A percentile compares a stretch with the other conserved stretches of the same genome.
These are phyloP conservation scores for Gulo gulo DNA, from an alignment of 2,113 vertebrate genomes.

Conservation along the genomic window DNA sequence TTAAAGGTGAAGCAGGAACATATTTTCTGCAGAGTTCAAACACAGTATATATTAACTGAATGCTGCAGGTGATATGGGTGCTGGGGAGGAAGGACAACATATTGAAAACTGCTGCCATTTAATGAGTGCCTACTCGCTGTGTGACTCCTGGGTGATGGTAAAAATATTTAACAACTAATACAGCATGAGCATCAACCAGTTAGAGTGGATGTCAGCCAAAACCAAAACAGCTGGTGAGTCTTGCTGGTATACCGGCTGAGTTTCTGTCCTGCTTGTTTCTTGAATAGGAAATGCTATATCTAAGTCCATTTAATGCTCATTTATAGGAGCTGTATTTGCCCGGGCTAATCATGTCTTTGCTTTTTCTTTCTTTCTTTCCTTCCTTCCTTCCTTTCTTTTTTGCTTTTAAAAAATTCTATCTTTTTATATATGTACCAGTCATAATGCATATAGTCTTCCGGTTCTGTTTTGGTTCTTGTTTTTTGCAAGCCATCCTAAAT, in stretches of 20 bases:
- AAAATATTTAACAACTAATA: neutral
- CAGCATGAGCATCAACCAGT: neutral
- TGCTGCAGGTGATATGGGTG: neutral
- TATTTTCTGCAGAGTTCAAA: constrained; percentile 31
- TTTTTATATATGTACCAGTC: neutral
- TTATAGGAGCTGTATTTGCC: neutral
- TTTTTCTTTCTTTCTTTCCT: neutral
- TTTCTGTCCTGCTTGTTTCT: neutral
- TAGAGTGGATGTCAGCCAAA: neutral
- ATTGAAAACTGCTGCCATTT: neutral
- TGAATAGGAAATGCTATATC: neutral
- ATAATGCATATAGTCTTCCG: neutral
- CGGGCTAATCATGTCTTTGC: neutral
- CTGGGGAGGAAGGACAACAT: neutral
- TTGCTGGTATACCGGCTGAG: too few species aligned
- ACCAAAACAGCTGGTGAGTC: neutral
- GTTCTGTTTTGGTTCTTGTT: neutral
- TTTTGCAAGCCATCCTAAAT: neutral
- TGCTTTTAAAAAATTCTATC: neutral
- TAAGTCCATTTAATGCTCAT: neutral
- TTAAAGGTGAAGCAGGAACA: neutral
- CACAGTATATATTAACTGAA: neutral
- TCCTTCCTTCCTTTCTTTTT: neutral
- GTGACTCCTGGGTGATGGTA: neutral
- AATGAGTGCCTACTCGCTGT: neutral